phyloP scores from a whole-genome alignment of 2,888 invertebrate species.

The Drosophila mayaguana region DNA sequence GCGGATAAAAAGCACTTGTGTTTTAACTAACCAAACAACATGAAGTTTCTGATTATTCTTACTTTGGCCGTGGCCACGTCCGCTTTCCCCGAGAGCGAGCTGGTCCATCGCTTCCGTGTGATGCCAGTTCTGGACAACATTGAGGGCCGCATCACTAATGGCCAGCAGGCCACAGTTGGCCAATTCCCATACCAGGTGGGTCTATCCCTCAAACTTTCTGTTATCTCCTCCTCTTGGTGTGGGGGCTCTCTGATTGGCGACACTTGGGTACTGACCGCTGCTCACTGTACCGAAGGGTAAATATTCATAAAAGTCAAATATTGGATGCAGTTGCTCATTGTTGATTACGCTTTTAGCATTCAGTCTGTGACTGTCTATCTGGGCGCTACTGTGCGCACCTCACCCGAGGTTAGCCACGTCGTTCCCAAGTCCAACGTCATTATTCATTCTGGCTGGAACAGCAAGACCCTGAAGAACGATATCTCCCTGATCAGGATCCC shows the following conservation, averaged over 20 bases:
- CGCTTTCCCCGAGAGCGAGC: slow-evolving; percentile 58
- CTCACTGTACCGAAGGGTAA: slow-evolving; percentile 75
- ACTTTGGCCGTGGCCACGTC: slow-evolving; percentile 67
- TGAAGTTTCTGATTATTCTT: slow-evolving; percentile 78
- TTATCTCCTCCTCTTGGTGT: slow-evolving; percentile 62
- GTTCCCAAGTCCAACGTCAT: slow-evolving; percentile 54
- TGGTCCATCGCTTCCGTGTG: slow-evolving; percentile 41
- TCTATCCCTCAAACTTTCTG: slow-evolving; percentile 46
- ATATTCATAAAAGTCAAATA: neutral
- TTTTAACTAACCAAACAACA: slow-evolving; percentile 55
- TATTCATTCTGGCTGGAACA: slow-evolving; percentile 82
- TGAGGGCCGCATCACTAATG: slow-evolving; percentile 66
- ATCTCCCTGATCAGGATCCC: slow-evolving; percentile 71
- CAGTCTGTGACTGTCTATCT: slow-evolving; percentile 63
- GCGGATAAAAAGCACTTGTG: slow-evolving; percentile 51
- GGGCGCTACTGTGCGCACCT: slow-evolving; percentile 75
- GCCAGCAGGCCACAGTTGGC: slow-evolving; percentile 49
- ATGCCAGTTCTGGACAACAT: slow-evolving; percentile 63
- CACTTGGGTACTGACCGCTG: slow-evolving; percentile 69
- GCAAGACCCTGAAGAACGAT: slow-evolving; percentile 60
- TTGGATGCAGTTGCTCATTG: neutral
- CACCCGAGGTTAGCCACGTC: slow-evolving; percentile 46
- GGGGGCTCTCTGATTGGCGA: slow-evolving; percentile 68
- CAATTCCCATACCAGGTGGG: slow-evolving; percentile 77
- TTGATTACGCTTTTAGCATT: slow-evolving; percentile 39